Evolutionary conservation across 2,113 vertebrate species (phyloP), one percentile per base, ranked within the genome.

Genomic region (Brachionichthys hirsutus): DNA sequence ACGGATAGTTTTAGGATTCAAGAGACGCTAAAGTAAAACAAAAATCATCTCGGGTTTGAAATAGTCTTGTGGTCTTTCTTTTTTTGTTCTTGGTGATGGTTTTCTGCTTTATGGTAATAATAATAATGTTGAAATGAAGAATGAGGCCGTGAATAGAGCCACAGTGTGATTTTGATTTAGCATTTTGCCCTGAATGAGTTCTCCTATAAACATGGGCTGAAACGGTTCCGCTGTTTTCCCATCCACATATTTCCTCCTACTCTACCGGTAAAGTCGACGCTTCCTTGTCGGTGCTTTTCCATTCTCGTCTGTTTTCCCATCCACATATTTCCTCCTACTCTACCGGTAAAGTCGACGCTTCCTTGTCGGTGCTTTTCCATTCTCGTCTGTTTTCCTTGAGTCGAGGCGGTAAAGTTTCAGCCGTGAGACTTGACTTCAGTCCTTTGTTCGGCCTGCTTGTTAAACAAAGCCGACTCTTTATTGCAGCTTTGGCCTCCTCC

Each of bases 401-500:
- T 30, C 12, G 43, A 20, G 40, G 43, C 9, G 8, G 4, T 52
- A 20, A 45, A 22, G 10, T 35, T 35, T 35, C 34, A 35, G 34
- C 34, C 34, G n/a, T n/a, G n/a, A n/a, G n/a, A n/a, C n/a, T n/a
- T n/a, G n/a, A n/a, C n/a, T n/a, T n/a, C n/a, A n/a, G n/a, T n/a
- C n/a, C n/a, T n/a, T n/a, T n/a, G n/a, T n/a, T n/a, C n/a, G n/a
- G n/a, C n/a, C n/a, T n/a, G n/a, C n/a, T n/a, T n/a, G n/a, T n/a
- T n/a, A n/a, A n/a, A n/a, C n/a, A n/a, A n/a, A n/a, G n/a, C n/a
- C n/a, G n/a, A n/a, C n/a, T n/a, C n/a, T n/a, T n/a, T n/a, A n/a
- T 18, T 45, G 16, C 43, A 15, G 40, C 6, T 38, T 55, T 61
- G 30, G 46, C 52, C 51, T 92, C 87, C 92, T 90, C 88, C 35